Percentiles rank a stretch among this genome's conserved stretches.
These are phyloP conservation scores for Lasaia peninsularis DNA, from an alignment of 1,140 invertebrate genomes.

Conservation along the genomic window DNA sequence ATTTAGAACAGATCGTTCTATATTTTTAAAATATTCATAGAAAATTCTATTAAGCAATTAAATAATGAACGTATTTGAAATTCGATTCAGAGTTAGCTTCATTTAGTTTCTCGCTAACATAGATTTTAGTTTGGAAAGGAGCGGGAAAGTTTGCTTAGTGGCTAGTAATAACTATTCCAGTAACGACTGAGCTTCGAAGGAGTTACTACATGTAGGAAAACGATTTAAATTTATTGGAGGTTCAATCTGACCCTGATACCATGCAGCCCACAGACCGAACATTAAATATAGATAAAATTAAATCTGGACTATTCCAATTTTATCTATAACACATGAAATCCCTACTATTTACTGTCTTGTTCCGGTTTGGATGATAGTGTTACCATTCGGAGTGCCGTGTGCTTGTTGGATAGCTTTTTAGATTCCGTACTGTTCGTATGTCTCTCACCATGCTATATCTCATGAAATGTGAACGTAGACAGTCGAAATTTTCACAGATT, in stretches of 20 bases:
- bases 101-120: conserved; percentile 5
- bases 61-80: neutral
- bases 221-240: conserved; percentile 15
- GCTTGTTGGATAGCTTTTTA: no score
- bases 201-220: conserved; percentile 17
- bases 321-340: no score
- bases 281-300: neutral
- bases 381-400: no score
- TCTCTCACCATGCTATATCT: no score
- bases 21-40: no score
- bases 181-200: neutral
- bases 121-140: neutral
- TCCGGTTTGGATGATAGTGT: no score
- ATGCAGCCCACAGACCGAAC: conserved; percentile 7
- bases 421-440: no score
- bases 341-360: no score
- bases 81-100: neutral
- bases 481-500: no score
- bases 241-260: conserved; percentile 7
- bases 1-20: no score
- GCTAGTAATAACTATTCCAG: conserved; percentile 7
- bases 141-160: conserved; percentile 9
- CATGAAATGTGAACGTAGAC: no score
- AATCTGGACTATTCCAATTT: neutral
- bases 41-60: neutral